Percentiles rank a stretch among this genome's conserved stretches.
Conservation (phyloP, 2,797 vertebrate genomes). For the Avahi laniger region DNA sequence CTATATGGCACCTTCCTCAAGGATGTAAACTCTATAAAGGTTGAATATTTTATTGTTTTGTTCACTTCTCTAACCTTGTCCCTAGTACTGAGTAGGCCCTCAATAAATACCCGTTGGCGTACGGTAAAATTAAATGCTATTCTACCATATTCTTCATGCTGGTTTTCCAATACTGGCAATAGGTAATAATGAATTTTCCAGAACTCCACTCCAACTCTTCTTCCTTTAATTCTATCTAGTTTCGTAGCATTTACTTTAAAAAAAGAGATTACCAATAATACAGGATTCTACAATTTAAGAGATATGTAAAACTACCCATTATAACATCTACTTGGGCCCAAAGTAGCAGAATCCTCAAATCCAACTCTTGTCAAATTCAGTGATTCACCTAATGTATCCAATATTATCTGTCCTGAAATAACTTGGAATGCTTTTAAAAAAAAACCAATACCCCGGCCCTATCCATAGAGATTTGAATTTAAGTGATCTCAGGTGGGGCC, state of each 20-base stretch:
- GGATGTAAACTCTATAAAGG: not conserved
- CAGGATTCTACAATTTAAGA: conserved; percentile 17
- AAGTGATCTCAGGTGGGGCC: not conserved
- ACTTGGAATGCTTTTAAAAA: not conserved
- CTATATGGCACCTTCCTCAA: not conserved
- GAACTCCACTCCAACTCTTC: not conserved
- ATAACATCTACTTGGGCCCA: not conserved
- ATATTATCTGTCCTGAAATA: not conserved
- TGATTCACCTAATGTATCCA: not conserved
- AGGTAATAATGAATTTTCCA: not conserved
- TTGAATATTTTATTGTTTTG: not conserved
- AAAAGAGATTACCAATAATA: not conserved
- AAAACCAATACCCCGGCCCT: not conserved
- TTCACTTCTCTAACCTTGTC: not conserved
- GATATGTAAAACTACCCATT: not conserved
- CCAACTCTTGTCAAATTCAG: not conserved
- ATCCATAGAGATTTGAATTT: not conserved
- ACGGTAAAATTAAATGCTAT: not conserved
- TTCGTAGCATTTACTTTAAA: not conserved
- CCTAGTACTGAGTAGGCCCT: not conserved
- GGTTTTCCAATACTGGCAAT: not conserved
- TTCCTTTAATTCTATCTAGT: not conserved
- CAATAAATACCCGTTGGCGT: not conserved
- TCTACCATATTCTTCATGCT: not conserved
- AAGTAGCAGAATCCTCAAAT: not conserved